These are phyloP conservation scores for Drosophila pruinosa DNA, from an alignment of 1,140 invertebrate genomes.

Conservation along the genomic window DNA sequence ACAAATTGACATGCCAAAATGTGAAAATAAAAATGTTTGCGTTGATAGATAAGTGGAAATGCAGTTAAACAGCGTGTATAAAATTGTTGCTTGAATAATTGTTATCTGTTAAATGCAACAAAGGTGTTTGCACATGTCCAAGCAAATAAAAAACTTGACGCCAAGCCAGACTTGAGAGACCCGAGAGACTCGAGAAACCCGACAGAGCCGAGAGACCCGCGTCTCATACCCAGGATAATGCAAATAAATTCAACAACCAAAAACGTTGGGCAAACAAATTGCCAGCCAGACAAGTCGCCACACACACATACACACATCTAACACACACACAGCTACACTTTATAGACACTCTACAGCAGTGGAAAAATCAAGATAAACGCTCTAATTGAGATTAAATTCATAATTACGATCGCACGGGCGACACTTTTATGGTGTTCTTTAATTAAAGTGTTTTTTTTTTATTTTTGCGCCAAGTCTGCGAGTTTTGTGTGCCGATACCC, in stretches of 20 bases:
- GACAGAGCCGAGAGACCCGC: constrained; percentile 18
- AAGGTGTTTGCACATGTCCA: constrained; percentile 79
- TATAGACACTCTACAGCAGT: not conserved
- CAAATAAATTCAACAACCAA: constrained; percentile 72
- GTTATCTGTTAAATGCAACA: constrained; percentile 68
- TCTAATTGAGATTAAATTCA: constrained; percentile 82
- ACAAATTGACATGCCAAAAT: constrained; percentile 64
- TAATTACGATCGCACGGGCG: constrained; percentile 79
- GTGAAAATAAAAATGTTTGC: constrained; percentile 39
- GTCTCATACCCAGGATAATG: constrained; percentile 61
- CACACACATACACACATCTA: constrained; percentile 2
- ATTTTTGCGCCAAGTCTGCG: constrained; percentile 8
- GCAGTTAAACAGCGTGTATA: constrained; percentile 31
- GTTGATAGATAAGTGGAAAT: constrained; percentile 58
- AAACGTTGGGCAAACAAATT: constrained; percentile 66
- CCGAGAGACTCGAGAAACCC: not conserved
- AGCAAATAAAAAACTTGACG: constrained; percentile 58
- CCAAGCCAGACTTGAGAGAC: constrained; percentile 3
- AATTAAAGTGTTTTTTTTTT: constrained; percentile 65
- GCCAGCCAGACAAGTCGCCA: constrained; percentile 40
- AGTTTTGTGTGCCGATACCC: no score
- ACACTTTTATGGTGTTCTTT: constrained; percentile 81
- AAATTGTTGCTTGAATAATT: constrained; percentile 39
- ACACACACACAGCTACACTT: not conserved
- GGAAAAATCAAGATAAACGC: constrained; percentile 77